phyloP scores from a whole-genome alignment of 2,797 vertebrate species.

The Rhinichthys osculus region DNA sequence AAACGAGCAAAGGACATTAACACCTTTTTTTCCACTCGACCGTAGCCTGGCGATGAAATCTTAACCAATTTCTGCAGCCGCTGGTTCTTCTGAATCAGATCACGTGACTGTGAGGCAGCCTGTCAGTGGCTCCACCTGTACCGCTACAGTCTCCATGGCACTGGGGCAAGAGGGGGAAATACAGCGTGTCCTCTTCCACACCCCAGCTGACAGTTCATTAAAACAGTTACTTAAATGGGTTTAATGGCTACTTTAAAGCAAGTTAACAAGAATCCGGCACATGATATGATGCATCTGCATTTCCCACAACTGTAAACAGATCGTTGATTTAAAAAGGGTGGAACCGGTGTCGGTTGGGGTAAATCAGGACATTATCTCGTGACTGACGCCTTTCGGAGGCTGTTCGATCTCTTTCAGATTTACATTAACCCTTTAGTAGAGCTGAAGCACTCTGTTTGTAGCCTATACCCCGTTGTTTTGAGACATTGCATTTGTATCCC shows the following conservation, averaged over 20 bases:
- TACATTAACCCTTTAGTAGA: not conserved
- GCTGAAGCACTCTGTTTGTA: not conserved
- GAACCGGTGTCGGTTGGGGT: not conserved
- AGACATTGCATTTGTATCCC: not conserved
- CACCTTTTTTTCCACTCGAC: slow-evolving; percentile 47
- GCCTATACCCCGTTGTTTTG: not conserved
- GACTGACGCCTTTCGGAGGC: not conserved
- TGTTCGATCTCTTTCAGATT: not conserved
- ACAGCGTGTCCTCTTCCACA: slow-evolving; percentile 36
- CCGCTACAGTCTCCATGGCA: slow-evolving; percentile 80
- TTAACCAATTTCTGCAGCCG: slow-evolving; percentile 69
- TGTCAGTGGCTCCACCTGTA: slow-evolving; percentile 83
- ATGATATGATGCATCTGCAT: not conserved
- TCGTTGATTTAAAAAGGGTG: slow-evolving; percentile 2
- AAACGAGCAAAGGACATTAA: slow-evolving; percentile 30
- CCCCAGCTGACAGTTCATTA: not conserved
- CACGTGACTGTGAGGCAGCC: slow-evolving; percentile 82
- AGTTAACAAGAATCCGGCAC: not conserved
- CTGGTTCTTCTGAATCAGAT: slow-evolving; percentile 76
- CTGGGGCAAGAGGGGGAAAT: slow-evolving; percentile 56
- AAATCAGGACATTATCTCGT: slow-evolving; percentile 7
- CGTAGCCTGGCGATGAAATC: slow-evolving; percentile 49
- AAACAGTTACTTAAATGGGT: not conserved
- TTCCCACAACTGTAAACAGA: not conserved
- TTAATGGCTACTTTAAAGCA: not conserved